Conservation (phyloP, 2,113 vertebrate species). For the Ciconia stormi region DNA sequence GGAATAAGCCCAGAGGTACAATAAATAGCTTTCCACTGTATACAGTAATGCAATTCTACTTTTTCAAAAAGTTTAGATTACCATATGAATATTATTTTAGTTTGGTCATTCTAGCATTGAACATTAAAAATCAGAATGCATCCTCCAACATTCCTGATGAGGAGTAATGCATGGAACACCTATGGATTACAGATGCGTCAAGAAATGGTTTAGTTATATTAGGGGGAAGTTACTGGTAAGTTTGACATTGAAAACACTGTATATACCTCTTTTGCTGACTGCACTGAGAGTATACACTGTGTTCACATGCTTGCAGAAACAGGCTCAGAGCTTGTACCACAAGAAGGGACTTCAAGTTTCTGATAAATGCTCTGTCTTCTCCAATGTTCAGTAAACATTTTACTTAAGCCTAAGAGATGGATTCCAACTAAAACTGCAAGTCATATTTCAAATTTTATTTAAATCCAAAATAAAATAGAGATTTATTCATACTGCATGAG, state of each 20-base stretch:
- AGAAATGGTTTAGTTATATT: conserved; percentile 9
- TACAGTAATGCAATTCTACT: conserved; percentile 52
- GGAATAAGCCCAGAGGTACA: conserved; percentile 77
- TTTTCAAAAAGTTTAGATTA: conserved; percentile 61
- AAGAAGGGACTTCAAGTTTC: conserved; percentile 1
- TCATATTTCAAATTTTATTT: conserved; percentile 25
- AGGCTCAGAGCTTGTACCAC: neutral
- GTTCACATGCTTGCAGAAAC: neutral
- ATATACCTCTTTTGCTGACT: neutral
- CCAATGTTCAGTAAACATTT: neutral
- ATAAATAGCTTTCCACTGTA: conserved; percentile 73
- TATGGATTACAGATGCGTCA: neutral
- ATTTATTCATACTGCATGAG: conserved; percentile 4
- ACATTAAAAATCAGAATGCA: conserved; percentile 60
- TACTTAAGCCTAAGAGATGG: conserved; percentile 5
- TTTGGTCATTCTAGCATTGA: conserved; percentile 76
- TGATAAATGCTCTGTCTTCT: conserved; percentile 4
- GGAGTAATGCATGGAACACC: conserved; percentile 54
- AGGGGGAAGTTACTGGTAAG: neutral
- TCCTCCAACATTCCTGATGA: conserved; percentile 68
- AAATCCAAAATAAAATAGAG: conserved; percentile 1
- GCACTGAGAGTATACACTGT: neutral
- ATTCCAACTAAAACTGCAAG: conserved; percentile 32
- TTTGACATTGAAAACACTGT: neutral
- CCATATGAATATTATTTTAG: conserved; percentile 68